Base-by-base conservation (phyloP, 2,797 vertebrate genomes). In the Anas bernieri region DNA sequence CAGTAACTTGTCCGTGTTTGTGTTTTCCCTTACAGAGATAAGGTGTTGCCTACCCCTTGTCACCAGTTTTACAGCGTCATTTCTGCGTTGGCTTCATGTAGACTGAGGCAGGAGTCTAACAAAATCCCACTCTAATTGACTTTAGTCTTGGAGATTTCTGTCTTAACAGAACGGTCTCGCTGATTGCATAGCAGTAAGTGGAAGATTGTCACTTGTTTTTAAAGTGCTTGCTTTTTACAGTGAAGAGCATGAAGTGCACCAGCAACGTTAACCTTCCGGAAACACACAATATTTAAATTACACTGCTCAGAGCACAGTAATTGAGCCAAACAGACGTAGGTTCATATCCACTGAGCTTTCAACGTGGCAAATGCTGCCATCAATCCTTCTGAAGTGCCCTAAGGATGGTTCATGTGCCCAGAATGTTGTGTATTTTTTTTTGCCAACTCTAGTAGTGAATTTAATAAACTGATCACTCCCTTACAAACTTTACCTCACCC, bases 281-380 rank as follows among this genome's bases (percentile, higher is more conserved):
- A 96, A 95, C 83, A 96, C 86, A 95, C 88, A 93, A 92, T 96
- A 97, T 96, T 96, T 96, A 96, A 96, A 96, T 95, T 96, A 93
- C 90, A 91, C 70, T 91, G 92, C 96, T 96, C 89, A 80, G 80
- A 95, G 91, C 88, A 90, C 94, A 95, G 92, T 88, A 92, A 96
- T 92, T 92, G 95, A 95, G 94, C 91, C 92, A 92, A 96, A 95
- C 90, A 96, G 83, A 94, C 86, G 66, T 62, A 92, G 92, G 90
- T 90, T 94, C 90, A 94, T 72, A 95, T 88, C 86, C 80, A 90
- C 74, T 92, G 77, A 95, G 94, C 80, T 68, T 94, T 86, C 91
- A 94, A 50, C 0, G 0, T 7, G 76, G 93, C 74, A 93, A 96
- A 95, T 83, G 55, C 78, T 93, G 78, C 78, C 88, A 96, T 95